Percentiles rank a stretch among this genome's conserved stretches.
These are phyloP conservation scores for Pangasius macronema DNA, from an alignment of 2,797 vertebrate genomes.

Conservation along the genomic window DNA sequence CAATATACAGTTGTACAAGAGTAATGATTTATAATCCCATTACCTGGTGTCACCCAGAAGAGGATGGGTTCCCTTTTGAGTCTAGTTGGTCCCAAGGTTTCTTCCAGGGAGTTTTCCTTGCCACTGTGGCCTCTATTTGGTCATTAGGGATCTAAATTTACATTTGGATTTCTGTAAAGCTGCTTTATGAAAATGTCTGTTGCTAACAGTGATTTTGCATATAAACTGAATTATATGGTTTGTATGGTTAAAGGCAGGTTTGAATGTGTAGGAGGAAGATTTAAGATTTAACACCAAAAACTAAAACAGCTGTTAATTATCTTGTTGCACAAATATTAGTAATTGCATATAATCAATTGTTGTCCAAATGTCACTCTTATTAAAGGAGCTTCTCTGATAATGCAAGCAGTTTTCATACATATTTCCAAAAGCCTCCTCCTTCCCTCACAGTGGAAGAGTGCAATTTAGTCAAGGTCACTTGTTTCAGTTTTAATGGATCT, in stretches of 20 bases:
- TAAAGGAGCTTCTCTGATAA: slow-evolving; percentile 66
- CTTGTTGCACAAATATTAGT: slow-evolving; percentile 70
- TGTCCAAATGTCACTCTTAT: slow-evolving; percentile 68
- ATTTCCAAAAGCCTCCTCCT: slow-evolving; percentile 39
- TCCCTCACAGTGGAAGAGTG: slow-evolving; percentile 37
- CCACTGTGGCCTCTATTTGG: neutral
- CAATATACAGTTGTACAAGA: neutral
- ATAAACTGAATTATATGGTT: neutral
- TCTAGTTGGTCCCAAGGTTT: neutral
- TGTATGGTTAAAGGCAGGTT: neutral
- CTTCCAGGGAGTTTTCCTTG: neutral
- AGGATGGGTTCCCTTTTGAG: neutral
- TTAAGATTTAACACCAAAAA: neutral
- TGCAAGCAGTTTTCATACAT: slow-evolving; percentile 49
- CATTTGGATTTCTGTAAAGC: neutral
- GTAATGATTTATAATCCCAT: neutral
- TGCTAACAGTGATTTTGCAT: neutral
- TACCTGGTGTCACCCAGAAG: neutral
- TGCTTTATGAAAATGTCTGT: neutral
- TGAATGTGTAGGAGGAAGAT: neutral
- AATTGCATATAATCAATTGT: slow-evolving; percentile 71
- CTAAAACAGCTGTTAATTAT: neutral
- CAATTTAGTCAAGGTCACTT: slow-evolving; percentile 69
- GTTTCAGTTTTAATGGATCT: slow-evolving; percentile 56
- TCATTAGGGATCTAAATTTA: neutral